phyloP scores from a whole-genome alignment of 2,113 vertebrate species.

The Callospermophilus lateralis region DNA sequence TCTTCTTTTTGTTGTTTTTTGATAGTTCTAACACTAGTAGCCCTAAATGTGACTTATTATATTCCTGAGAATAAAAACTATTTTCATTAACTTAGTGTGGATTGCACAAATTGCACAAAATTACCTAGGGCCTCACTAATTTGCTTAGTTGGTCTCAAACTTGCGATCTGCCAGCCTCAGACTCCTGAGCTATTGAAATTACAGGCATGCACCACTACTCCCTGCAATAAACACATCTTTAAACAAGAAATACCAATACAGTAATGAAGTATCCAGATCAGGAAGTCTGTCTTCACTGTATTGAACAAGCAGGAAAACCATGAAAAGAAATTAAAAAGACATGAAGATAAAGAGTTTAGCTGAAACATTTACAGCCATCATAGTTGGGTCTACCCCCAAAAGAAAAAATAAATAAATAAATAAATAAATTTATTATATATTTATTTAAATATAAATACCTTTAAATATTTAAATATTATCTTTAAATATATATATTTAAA shows the following conservation, averaged over 20 bases:
- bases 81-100: background rate
- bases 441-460: background rate
- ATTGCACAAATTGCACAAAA: background rate
- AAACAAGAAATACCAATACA: background rate
- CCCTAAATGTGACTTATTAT: background rate
- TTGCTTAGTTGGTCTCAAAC: too few species aligned
- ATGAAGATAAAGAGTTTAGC: background rate
- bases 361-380: background rate
- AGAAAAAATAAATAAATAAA: background rate
- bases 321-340: too few species aligned
- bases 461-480: too few species aligned
- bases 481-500: background rate
- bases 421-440: too few species aligned
- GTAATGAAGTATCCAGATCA: background rate
- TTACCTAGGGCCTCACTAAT: too few species aligned
- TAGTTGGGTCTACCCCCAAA: background rate
- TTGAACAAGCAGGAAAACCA: background rate
- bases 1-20: background rate
- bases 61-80: slow-evolving; percentile 26
- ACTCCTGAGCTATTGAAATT: too few species aligned
- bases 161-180: too few species aligned
- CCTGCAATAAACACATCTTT: background rate
- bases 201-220: too few species aligned
- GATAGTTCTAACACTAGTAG: background rate
- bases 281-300: background rate